These are phyloP conservation scores for Melopsittacus undulatus DNA, from an alignment of 2,797 vertebrate species.

Conservation along the genomic window DNA sequence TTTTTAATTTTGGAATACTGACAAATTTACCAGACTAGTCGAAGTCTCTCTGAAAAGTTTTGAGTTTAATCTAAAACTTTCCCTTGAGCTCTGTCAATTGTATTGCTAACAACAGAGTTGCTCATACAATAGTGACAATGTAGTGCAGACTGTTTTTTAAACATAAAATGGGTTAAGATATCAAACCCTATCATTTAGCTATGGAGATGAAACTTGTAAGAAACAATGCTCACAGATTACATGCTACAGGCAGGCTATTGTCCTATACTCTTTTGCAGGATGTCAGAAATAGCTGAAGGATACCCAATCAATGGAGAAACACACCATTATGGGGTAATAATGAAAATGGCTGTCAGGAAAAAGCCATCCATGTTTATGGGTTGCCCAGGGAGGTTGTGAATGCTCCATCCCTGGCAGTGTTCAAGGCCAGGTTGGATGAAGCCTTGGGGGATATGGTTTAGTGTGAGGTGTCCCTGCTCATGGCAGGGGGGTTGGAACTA, in stretches of 20 bases:
- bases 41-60: neutral
- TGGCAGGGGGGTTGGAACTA: no score
- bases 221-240: neutral
- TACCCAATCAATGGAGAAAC: neutral
- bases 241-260: neutral
- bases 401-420: no score
- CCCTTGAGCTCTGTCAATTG: neutral
- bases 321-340: fast-evolving
- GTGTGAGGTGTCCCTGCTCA: no score
- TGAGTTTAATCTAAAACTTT: neutral
- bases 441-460: no score
- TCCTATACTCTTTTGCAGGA: neutral
- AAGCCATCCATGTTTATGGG: neutral
- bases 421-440: no score
- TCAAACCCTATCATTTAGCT: neutral
- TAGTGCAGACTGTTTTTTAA: neutral
- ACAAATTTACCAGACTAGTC: neutral
- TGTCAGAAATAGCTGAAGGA: neutral
- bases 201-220: neutral
- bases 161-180: neutral
- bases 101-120: neutral
- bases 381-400: no score
- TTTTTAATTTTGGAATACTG: neutral
- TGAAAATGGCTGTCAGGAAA: no score
- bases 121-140: neutral